Evolutionary conservation across 2,797 vertebrate species (phyloP).

Genomic region (Eulemur rubriventer): DNA sequence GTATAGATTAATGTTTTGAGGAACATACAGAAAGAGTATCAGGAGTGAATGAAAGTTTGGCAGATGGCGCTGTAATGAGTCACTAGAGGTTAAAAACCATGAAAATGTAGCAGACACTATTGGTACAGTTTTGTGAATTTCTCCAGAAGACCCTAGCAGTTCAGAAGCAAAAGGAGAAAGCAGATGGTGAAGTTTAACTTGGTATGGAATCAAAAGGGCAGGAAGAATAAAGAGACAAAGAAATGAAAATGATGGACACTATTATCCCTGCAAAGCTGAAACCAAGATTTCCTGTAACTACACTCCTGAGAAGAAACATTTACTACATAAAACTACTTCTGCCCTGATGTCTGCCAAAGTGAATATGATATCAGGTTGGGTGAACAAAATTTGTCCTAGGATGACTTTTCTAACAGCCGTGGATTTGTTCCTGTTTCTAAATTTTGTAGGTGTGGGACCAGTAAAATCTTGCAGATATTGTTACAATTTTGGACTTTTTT

Average conservation of each 20-base stretch:
- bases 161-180: background rate
- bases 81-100: background rate
- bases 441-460: background rate
- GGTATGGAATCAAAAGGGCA: background rate
- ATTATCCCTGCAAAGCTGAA: background rate
- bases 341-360: background rate
- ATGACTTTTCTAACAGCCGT: background rate
- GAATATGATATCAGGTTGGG: background rate
- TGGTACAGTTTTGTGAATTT: background rate
- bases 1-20: background rate
- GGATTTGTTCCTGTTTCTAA: background rate
- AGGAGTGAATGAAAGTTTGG: background rate
- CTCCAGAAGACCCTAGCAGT: background rate
- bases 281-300: background rate
- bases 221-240: background rate
- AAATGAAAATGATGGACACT: background rate
- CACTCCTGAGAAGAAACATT: background rate
- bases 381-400: background rate
- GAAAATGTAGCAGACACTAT: background rate
- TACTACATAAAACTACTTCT: background rate
- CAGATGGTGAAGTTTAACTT: background rate
- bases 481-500: background rate
- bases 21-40: background rate
- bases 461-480: background rate
- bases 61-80: background rate